These are phyloP conservation scores for Coleophora deauratella DNA, from an alignment of 2,888 invertebrate species.

Conservation along the genomic window DNA sequence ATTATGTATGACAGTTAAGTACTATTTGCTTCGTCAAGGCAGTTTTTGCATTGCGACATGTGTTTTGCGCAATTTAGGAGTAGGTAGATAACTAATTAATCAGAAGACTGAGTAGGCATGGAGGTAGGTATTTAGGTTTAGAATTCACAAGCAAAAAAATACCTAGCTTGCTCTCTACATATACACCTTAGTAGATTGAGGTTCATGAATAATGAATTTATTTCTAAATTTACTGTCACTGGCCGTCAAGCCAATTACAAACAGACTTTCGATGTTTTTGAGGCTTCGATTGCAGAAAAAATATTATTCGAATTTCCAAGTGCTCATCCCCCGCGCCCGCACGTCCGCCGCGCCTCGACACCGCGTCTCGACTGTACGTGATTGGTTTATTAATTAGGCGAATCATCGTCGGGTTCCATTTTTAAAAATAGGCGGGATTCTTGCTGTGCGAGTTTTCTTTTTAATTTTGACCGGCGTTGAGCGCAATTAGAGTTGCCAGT, in stretches of 20 bases:
- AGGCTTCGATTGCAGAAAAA: constrained; percentile 52
- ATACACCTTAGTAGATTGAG: no score
- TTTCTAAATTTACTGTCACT: constrained; percentile 53
- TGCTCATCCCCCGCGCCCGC: constrained; percentile 72
- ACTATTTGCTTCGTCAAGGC: constrained; percentile 25
- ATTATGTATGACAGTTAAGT: constrained; percentile 35
- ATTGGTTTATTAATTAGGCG: constrained; percentile 75
- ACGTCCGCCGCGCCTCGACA: constrained; percentile 70
- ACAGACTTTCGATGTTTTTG: constrained; percentile 57
- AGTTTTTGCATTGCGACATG: constrained; percentile 25
- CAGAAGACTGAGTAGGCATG: no score
- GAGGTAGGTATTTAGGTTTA: no score
- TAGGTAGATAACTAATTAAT: not conserved
- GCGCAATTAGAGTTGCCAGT: constrained; percentile 65
- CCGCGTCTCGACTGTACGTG: constrained; percentile 73
- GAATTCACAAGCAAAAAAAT: no score
- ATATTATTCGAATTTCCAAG: constrained; percentile 69
- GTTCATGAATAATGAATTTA: constrained; percentile 44
- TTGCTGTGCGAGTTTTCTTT: constrained; percentile 68
- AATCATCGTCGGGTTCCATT: constrained; percentile 67
- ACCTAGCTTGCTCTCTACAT: no score
- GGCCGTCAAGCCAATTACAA: constrained; percentile 68
- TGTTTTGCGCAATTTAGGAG: not conserved
- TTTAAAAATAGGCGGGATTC: constrained; percentile 75
- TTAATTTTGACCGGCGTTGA: constrained; percentile 68